Evolutionary conservation across 1,140 invertebrate species (phyloP), one percentile per base, ranked within the genome.

Genomic region (Leptinotarsa undecemlineata): DNA sequence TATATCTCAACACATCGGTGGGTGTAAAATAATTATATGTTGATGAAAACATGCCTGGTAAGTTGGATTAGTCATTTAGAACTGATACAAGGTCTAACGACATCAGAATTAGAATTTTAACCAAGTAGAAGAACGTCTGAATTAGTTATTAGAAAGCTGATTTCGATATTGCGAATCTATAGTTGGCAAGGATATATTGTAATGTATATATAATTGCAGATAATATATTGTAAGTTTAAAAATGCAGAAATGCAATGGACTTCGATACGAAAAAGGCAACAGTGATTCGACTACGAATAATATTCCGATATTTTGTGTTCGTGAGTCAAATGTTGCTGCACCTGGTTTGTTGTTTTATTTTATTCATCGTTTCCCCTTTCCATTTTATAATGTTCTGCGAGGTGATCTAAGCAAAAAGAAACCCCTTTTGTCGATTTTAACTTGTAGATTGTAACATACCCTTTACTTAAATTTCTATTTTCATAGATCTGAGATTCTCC

Each of bases 11-110:
- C 51, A 57, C 51, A 57, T 57, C 51, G 51, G 51, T 57, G 51
- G 51, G 51, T 57, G 51, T 57, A 57, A 4, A 57, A 19, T 57
- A 57, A 57, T 57, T 57, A 57, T 15, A 57, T 57, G 51, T 57
- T 57, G 51, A 57, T 57, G 51, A 57, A 57, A 57, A 57, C 51
- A 57, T 17, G 51, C 51, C 17, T 57, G 4, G 51, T 57, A 17
- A 57, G 15, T 57, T n/a, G 26, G n/a, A 66, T 66, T 66, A 66
- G 63, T 66, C 63, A 66, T 66, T 57, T 66, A 66, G 21, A 66
- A 66, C 63, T 66, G 21, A 66, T 17, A 66, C 63, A 66, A 66
- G 63, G 63, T 66, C 63, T 66, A 33, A 14, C 63, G 15, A 23
- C 20, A 33, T 21, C 21, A 66, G 20, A 66, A 66, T 66, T 23